Evolutionary conservation across 53 echinoderm and acorn worm genomes (phyloP).

Genomic region (Holothuria scabra): DNA sequence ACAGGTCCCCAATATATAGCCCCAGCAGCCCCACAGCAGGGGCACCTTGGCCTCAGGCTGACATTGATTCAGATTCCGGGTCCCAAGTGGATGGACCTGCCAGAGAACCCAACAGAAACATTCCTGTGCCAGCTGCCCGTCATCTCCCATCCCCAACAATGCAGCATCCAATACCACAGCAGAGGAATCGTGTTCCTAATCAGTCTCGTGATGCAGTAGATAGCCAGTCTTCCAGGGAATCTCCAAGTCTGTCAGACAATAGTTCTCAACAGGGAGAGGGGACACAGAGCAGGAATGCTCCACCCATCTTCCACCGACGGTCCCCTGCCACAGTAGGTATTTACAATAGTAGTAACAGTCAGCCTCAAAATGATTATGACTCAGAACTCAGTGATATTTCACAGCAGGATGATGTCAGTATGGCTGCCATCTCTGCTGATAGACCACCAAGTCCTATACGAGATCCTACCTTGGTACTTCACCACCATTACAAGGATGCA

Average conservation of each 20-base stretch:
- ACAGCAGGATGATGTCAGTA: constrained; percentile 62
- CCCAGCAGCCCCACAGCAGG: constrained; percentile 56
- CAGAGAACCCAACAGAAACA: constrained; percentile 29
- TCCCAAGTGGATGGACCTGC: constrained; percentile 14
- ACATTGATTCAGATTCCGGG: background rate
- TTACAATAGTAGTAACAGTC: constrained; percentile 48
- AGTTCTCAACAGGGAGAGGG: constrained; percentile 32
- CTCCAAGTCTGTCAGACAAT: constrained; percentile 8
- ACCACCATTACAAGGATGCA: constrained; percentile 75
- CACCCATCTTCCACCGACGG: constrained; percentile 53
- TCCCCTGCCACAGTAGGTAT: constrained; percentile 89
- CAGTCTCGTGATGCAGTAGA: background rate
- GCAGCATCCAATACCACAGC: constrained; percentile 39
- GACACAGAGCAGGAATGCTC: constrained; percentile 34
- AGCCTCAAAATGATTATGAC: constrained; percentile 68
- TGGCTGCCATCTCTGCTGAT: constrained; percentile 71
- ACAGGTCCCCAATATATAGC: constrained; percentile 82
- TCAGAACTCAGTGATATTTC: constrained; percentile 64
- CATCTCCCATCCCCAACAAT: constrained; percentile 40
- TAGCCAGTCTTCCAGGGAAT: constrained; percentile 13
- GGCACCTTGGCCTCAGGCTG: constrained; percentile 15
- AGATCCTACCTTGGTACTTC: constrained; percentile 72
- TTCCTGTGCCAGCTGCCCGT: background rate
- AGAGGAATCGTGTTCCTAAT: constrained; percentile 10
- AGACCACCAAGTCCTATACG: constrained; percentile 82